Percentiles rank a stretch among this genome's conserved stretches.
phyloP scores from a whole-genome alignment of 2,797 vertebrate species.

The Anableps anableps region DNA sequence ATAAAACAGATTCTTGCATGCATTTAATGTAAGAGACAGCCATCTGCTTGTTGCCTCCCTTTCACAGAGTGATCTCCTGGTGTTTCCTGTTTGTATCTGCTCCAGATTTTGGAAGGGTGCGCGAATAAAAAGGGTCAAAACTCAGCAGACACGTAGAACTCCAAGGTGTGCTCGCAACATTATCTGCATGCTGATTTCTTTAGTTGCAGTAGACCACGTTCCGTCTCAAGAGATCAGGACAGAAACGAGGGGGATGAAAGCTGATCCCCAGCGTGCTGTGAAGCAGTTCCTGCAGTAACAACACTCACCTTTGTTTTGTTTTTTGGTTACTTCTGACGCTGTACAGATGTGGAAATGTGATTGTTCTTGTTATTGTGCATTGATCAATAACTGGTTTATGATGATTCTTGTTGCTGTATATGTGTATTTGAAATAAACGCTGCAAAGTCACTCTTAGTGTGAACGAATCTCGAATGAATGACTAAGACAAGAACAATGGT shows the following conservation, averaged over 20 bases:
- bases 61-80: constrained; percentile 58
- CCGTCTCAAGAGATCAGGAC: constrained; percentile 30
- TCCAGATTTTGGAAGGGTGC: constrained; percentile 24
- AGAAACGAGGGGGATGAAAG: background rate
- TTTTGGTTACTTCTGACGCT: constrained; percentile 77
- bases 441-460: constrained; percentile 74
- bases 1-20: constrained; percentile 71
- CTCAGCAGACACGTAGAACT: background rate
- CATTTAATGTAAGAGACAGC: constrained; percentile 56
- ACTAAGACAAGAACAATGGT: constrained; percentile 61
- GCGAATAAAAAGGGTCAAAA: background rate
- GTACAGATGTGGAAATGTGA: constrained; percentile 94
- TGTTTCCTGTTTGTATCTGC: constrained; percentile 47
- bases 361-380: constrained; percentile 92
- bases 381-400: constrained; percentile 95
- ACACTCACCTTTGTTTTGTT: constrained; percentile 61
- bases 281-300: constrained; percentile 69
- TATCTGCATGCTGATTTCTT: constrained; percentile 74
- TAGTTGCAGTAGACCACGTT: constrained; percentile 35
- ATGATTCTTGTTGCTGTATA: constrained; percentile 93
- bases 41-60: constrained; percentile 60
- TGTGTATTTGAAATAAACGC: constrained; percentile 99
- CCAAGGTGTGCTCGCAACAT: constrained; percentile 37
- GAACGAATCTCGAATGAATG: background rate
- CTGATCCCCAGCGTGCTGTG: background rate